Conservation (phyloP, 2,797 vertebrate genomes). For the Malurus splendens region DNA sequence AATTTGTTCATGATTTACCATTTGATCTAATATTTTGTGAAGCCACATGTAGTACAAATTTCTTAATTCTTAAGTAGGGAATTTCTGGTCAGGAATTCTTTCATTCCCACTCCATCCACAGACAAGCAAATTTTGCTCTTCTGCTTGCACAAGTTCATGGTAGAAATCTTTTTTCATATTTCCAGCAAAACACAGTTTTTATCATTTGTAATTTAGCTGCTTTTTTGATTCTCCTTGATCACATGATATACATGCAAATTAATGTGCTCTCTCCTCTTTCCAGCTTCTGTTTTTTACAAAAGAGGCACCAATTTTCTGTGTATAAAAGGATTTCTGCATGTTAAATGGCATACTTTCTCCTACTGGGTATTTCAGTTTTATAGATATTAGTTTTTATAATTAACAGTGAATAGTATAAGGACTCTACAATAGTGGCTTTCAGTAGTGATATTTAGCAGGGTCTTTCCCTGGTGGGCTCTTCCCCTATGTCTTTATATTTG, state of each 20-base stretch:
- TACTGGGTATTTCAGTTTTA: slow-evolving; percentile 11
- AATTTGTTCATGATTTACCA: background rate
- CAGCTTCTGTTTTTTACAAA: background rate
- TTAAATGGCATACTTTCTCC: slow-evolving; percentile 22
- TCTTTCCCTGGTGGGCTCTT: background rate
- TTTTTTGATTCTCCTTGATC: background rate
- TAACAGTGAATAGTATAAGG: slow-evolving; percentile 23
- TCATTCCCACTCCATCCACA: background rate
- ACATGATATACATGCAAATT: background rate
- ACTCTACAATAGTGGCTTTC: background rate
- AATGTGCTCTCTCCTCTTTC: background rate
- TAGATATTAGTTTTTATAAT: slow-evolving; percentile 31
- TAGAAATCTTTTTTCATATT: background rate
- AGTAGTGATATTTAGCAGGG: background rate
- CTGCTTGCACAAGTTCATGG: background rate
- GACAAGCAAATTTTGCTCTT: background rate
- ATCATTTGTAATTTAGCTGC: slow-evolving; percentile 15
- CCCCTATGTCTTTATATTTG: background rate
- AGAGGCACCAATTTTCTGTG: background rate
- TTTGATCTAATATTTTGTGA: background rate
- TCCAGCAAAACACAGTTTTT: background rate
- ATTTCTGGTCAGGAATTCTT: background rate
- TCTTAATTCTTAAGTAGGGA: background rate
- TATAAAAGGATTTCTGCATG: background rate
- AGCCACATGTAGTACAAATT: background rate